Percentiles rank a stretch among this genome's conserved stretches.
Conservation (phyloP, 2,797 vertebrate genomes). For the Xenentodon cancila region DNA sequence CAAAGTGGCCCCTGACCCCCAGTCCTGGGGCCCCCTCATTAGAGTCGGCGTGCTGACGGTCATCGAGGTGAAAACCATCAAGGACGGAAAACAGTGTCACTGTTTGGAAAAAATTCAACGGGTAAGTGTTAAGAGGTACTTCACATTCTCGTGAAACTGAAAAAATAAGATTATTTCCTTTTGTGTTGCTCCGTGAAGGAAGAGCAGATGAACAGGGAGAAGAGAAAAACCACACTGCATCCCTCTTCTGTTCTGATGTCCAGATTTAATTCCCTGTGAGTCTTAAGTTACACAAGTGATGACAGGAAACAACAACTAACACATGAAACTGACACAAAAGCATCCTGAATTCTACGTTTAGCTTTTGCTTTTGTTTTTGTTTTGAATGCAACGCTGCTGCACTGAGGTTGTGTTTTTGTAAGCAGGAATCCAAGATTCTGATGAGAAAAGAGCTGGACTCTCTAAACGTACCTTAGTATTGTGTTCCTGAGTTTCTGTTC, state of each 20-base stretch:
- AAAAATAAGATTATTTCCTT: neutral
- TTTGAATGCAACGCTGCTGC: too few species aligned
- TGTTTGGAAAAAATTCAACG: slow-evolving; percentile 5
- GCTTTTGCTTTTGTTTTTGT: too few species aligned
- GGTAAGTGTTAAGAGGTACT: neutral
- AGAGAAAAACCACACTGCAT: neutral
- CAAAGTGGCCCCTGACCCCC: neutral
- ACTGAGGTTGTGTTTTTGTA: too few species aligned
- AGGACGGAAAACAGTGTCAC: neutral
- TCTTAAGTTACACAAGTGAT: neutral
- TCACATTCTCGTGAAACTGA: neutral
- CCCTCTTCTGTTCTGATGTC: neutral
- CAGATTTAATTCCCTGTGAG: neutral
- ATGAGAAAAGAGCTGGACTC: too few species aligned
- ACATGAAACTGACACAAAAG: neutral
- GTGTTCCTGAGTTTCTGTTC: too few species aligned
- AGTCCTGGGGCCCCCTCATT: slow-evolving; percentile 1
- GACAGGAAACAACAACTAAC: neutral
- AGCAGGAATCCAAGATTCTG: too few species aligned
- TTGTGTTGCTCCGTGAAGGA: neutral
- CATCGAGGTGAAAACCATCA: neutral
- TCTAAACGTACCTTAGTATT: too few species aligned
- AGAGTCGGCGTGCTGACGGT: neutral
- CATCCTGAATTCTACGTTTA: neutral
- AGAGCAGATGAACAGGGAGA: neutral